Conservation (phyloP, 1,140 invertebrate genomes). For the Pseudomyrmex gracilis region DNA sequence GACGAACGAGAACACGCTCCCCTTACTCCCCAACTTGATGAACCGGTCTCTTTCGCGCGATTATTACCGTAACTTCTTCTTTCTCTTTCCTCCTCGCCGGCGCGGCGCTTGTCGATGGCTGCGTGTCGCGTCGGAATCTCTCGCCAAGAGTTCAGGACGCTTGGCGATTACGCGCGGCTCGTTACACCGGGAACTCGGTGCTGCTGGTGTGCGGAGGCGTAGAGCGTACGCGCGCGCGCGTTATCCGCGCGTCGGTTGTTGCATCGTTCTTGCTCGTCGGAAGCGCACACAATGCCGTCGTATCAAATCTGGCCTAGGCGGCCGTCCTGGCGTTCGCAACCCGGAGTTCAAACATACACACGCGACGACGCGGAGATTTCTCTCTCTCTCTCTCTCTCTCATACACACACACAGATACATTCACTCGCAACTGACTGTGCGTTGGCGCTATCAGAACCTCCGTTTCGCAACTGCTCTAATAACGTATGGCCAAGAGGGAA, state of each 20-base stretch:
- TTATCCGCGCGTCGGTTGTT: slow-evolving; percentile 23
- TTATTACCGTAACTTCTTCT: slow-evolving; percentile 1
- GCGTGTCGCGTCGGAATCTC: slow-evolving; percentile 11
- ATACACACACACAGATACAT: no score
- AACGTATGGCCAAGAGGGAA: slow-evolving; percentile 72
- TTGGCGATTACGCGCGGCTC: slow-evolving; percentile 47
- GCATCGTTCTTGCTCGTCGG: slow-evolving; percentile 55
- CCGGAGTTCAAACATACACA: slow-evolving; percentile 40
- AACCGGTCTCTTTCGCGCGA: slow-evolving; percentile 3
- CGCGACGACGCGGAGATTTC: slow-evolving; percentile 63
- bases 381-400: neutral
- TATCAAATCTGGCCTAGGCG: slow-evolving; percentile 61
- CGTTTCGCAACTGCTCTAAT: slow-evolving; percentile 77
- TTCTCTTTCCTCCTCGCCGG: neutral
- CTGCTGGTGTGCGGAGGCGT: neutral
- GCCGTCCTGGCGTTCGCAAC: slow-evolving; percentile 49
- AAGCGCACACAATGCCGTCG: slow-evolving; percentile 45
- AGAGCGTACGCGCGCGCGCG: slow-evolving; percentile 12
- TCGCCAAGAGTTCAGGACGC: neutral
- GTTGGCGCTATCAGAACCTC: slow-evolving; percentile 74
- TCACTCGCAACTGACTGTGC: slow-evolving; percentile 42
- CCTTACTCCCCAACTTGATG: neutral
- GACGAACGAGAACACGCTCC: neutral
- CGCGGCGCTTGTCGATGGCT: slow-evolving; percentile 10
- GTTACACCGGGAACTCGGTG: slow-evolving; percentile 38